A percentile compares a stretch with the other conserved stretches of the same genome.
These are phyloP conservation scores for Polylopha cassiicola DNA, from an alignment of 2,888 invertebrate genomes.

Conservation along the genomic window DNA sequence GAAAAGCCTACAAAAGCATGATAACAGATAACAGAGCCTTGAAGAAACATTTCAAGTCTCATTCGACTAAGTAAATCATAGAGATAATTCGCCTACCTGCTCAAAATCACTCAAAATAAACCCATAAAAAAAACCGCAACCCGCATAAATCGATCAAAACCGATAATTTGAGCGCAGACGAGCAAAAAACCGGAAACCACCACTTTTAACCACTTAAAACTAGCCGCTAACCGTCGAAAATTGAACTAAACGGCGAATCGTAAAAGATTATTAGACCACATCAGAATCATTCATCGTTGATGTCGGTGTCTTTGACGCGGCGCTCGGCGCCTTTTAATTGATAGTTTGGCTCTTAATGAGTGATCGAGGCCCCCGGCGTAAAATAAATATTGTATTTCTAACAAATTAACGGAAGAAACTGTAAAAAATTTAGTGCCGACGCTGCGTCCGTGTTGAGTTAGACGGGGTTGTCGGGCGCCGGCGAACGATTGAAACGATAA, in stretches of 20 bases:
- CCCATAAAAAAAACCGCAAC: constrained; percentile 5
- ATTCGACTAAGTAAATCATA: too few species aligned
- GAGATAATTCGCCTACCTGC: too few species aligned
- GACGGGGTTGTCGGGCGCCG: constrained; percentile 15
- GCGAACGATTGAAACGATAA: neutral
- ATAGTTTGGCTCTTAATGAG: constrained; percentile 66
- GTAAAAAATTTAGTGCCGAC: constrained; percentile 41
- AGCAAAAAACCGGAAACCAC: constrained; percentile 33
- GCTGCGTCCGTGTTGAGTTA: constrained; percentile 29
- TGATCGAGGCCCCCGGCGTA: constrained; percentile 51
- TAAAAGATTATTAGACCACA: constrained; percentile 26
- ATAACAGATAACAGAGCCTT: too few species aligned
- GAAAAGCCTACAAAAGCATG: too few species aligned
- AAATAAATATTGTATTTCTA: constrained; percentile 69
- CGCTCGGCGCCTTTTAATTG: constrained; percentile 66
- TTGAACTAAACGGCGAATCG: constrained; percentile 33
- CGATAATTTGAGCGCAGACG: constrained; percentile 28
- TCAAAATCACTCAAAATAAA: constrained; percentile 15
- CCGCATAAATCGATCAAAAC: constrained; percentile 20
- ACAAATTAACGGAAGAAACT: constrained; percentile 62
- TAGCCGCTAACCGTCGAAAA: constrained; percentile 34
- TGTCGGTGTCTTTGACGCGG: constrained; percentile 36
- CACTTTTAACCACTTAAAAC: constrained; percentile 32
- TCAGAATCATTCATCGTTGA: constrained; percentile 45
- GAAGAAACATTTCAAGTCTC: too few species aligned